A percentile compares a stretch with the other conserved stretches of the same genome.
phyloP scores from a whole-genome alignment of 2,888 invertebrate genomes.

The Megamerina dolium region DNA sequence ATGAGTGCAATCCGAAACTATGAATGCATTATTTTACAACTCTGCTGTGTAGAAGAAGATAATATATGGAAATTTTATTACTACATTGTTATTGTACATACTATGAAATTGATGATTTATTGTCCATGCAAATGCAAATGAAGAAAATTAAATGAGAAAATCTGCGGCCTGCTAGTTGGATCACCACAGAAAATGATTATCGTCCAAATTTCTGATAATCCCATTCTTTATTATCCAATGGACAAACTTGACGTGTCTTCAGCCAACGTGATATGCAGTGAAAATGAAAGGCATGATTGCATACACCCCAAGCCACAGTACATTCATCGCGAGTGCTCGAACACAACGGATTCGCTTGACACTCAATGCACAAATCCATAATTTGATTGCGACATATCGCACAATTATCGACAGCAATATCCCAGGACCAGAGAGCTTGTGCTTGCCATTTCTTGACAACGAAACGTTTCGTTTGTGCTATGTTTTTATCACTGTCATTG shows the following conservation, averaged over 20 bases:
- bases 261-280: conserved; percentile 99
- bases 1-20: too few relatives aligned
- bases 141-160: too few relatives aligned
- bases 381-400: conserved; percentile 99
- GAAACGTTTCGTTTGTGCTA: conserved; percentile 86
- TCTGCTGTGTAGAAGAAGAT: too few relatives aligned
- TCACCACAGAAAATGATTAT: too few relatives aligned
- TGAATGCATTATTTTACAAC: too few relatives aligned
- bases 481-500: too few relatives aligned
- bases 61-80: too few relatives aligned
- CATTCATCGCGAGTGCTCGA: conserved; percentile 97
- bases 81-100: too few relatives aligned
- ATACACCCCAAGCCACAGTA: conserved; percentile 99
- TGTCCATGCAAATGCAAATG: too few relatives aligned
- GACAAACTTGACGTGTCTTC: conserved; percentile 97
- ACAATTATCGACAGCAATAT: conserved; percentile 99
- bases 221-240: conserved; percentile 99
- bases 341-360: conserved; percentile 95
- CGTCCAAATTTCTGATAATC: conserved; percentile 97
- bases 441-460: conserved; percentile 99
- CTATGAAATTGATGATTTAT: too few relatives aligned
- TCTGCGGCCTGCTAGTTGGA: too few relatives aligned
- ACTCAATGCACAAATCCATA: conserved; percentile 99
- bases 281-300: conserved; percentile 99
- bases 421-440: conserved; percentile 98